phyloP scores from a whole-genome alignment of 2,797 vertebrate species.

The Gallirallus australis region DNA sequence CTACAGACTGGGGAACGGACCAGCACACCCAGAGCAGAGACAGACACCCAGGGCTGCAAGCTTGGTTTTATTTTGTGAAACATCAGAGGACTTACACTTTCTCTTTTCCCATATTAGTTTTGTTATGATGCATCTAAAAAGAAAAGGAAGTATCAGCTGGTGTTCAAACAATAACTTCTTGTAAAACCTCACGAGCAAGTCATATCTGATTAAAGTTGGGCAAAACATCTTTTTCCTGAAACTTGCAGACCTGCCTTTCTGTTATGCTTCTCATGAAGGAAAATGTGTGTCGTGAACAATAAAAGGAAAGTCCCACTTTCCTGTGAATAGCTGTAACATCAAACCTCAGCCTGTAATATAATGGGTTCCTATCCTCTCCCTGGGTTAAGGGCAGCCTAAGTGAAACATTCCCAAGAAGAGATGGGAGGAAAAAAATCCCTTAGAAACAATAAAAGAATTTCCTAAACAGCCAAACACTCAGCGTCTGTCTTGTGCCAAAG shows the following conservation, averaged over 20 bases:
- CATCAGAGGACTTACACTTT: background rate
- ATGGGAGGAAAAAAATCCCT: background rate
- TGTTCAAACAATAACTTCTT: constrained; percentile 15
- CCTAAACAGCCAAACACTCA: background rate
- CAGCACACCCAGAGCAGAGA: background rate
- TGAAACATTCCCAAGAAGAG: constrained; percentile 12
- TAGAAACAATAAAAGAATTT: constrained; percentile 9
- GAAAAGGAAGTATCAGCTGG: constrained; percentile 5
- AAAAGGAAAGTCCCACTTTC: constrained; percentile 53
- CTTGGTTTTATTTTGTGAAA: background rate
- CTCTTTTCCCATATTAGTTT: background rate
- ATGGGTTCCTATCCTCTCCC: background rate
- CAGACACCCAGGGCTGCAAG: background rate
- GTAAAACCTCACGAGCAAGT: constrained; percentile 9
- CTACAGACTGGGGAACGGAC: background rate
- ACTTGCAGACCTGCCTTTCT: constrained; percentile 22
- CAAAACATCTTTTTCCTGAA: background rate
- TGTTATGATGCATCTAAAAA: background rate
- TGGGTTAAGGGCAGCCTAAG: background rate
- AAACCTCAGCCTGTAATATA: constrained; percentile 26
- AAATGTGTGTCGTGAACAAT: constrained; percentile 57
- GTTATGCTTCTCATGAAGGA: constrained; percentile 22
- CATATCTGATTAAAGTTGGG: constrained; percentile 18
- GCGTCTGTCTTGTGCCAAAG: background rate
- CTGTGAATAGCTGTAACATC: constrained; percentile 45